Evolutionary conservation across 2,113 vertebrate species (phyloP).

Genomic region (Brachirus orientalis): DNA sequence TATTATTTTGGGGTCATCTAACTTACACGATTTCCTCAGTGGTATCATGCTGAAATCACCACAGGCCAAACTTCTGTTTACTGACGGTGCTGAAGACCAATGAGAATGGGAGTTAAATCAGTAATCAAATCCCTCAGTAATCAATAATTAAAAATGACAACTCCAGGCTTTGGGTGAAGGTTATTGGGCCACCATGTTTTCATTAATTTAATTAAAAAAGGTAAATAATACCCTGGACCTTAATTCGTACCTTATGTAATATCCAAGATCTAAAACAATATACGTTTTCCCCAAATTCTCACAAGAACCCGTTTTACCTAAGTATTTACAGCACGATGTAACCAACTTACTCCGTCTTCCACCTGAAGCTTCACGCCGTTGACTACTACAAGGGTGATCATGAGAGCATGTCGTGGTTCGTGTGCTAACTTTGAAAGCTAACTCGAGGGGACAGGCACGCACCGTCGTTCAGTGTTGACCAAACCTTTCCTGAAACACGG

Average conservation of each 20-base stretch:
- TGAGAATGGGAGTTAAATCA: slow-evolving; percentile 67
- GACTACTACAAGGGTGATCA: slow-evolving; percentile 9
- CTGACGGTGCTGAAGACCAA: slow-evolving; percentile 62
- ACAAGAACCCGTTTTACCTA: too few relatives aligned
- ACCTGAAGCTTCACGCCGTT: neutral
- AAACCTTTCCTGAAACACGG: neutral
- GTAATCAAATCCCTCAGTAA: slow-evolving; percentile 21
- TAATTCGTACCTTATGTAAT: neutral
- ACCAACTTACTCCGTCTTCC: neutral
- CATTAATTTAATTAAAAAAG: too few relatives aligned
- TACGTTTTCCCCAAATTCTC: too few relatives aligned
- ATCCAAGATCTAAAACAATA: too few relatives aligned
- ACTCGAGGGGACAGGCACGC: slow-evolving; percentile 29
- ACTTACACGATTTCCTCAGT: slow-evolving; percentile 68
- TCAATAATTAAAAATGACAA: neutral
- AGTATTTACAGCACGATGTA: too few relatives aligned
- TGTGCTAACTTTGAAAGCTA: slow-evolving; percentile 51
- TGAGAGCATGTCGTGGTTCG: slow-evolving; percentile 42
- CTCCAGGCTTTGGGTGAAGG: neutral
- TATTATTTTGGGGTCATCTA: neutral
- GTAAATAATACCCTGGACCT: neutral
- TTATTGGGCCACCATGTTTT: slow-evolving; percentile 19
- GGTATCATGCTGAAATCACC: slow-evolving; percentile 67
- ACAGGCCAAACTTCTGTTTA: slow-evolving; percentile 70
- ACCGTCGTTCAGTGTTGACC: slow-evolving; percentile 28